Conservation (phyloP, 2,797 vertebrate species). For the Anomalospiza imberbis region DNA sequence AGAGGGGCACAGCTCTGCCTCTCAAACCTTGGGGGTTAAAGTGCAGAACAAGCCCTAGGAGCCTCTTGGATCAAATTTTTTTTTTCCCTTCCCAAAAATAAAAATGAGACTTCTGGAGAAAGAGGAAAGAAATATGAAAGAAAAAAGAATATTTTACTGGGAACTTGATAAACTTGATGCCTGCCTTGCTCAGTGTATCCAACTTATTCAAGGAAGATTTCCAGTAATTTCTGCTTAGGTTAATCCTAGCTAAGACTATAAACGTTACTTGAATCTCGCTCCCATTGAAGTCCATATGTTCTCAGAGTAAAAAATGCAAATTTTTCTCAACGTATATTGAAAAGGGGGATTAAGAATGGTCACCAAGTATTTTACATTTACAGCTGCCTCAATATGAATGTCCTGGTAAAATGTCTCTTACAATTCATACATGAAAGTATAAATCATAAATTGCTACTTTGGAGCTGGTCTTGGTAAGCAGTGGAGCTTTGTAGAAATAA, state of each 20-base stretch:
- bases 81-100: not conserved
- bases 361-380: not conserved
- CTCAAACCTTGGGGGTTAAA: not conserved
- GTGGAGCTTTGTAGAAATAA: not conserved
- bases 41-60: not conserved
- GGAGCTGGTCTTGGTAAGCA: not conserved
- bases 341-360: not conserved
- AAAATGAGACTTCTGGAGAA: not conserved
- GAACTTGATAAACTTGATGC: not conserved
- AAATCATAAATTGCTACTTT: not conserved
- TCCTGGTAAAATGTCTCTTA: not conserved
- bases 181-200: not conserved
- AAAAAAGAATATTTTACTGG: not conserved
- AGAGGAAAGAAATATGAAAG: not conserved
- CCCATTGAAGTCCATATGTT: not conserved
- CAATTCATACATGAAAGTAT: not conserved
- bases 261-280: accelerated
- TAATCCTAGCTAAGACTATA: constrained; percentile 9
- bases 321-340: not conserved
- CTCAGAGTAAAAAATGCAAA: not conserved
- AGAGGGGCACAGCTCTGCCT: not conserved
- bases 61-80: not conserved
- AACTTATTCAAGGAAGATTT: not conserved
- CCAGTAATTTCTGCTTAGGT: not conserved
- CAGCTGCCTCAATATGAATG: not conserved